phyloP scores from a whole-genome alignment of 2,113 vertebrate genomes.

The Caloenas nicobarica region DNA sequence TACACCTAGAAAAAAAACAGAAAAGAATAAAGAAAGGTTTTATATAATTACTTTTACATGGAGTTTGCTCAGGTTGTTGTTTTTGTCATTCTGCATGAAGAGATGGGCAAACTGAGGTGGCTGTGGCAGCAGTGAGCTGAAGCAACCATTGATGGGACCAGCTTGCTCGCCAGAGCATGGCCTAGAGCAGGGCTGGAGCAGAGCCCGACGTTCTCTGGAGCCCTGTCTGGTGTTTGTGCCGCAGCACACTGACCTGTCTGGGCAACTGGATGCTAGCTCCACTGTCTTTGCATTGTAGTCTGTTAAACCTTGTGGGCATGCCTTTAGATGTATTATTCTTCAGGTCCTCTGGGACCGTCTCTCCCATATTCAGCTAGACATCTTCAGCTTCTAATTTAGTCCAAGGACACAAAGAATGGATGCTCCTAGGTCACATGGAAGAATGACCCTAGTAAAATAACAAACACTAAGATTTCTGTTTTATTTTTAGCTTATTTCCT shows the following conservation, averaged over 20 bases:
- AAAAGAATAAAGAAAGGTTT: not conserved
- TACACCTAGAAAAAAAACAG: not conserved
- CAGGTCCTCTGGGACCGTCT: not conserved
- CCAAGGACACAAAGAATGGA: not conserved
- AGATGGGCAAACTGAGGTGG: not conserved
- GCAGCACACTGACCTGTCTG: not conserved
- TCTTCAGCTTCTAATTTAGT: constrained; percentile 22
- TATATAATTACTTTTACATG: not conserved
- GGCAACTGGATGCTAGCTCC: not conserved
- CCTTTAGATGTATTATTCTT: not conserved
- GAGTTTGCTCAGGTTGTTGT: not conserved
- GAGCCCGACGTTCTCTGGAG: not conserved
- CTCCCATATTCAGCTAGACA: not conserved
- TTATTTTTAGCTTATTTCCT: constrained; percentile 49
- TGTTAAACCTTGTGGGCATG: not conserved
- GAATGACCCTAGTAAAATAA: constrained; percentile 1
- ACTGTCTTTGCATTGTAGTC: not conserved
- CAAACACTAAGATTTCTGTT: not conserved
- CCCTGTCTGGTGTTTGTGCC: not conserved
- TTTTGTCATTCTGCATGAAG: not conserved
- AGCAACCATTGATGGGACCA: not conserved
- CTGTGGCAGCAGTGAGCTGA: not conserved
- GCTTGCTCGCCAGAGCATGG: not conserved
- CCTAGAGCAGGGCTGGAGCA: not conserved
- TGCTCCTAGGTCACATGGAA: not conserved